Conservation (phyloP, 2,888 invertebrate genomes). For the Epinotia bilunana region DNA sequence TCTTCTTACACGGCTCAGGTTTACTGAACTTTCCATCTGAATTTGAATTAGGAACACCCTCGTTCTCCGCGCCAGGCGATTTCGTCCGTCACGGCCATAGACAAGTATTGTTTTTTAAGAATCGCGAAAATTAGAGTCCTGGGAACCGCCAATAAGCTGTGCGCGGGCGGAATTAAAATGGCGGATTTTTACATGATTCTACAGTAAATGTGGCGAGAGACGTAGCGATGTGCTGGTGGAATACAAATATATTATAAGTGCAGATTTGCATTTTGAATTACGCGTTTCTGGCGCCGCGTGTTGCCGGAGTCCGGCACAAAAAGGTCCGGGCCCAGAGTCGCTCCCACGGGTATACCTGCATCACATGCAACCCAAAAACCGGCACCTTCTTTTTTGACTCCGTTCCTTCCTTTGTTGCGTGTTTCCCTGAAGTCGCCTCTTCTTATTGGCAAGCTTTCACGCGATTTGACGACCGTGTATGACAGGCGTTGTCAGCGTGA, state of each 20-base stretch:
- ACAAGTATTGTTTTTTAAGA: slow-evolving; percentile 60
- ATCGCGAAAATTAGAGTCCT: slow-evolving; percentile 81
- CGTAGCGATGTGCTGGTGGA: slow-evolving; percentile 71
- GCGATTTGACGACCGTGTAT: slow-evolving; percentile 21
- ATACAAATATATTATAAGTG: slow-evolving; percentile 81
- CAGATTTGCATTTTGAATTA: slow-evolving; percentile 84
- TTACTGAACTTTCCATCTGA: slow-evolving; percentile 42
- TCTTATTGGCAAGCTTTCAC: slow-evolving; percentile 23
- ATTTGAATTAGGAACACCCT: slow-evolving; percentile 43
- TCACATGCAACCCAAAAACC: slow-evolving; percentile 37
- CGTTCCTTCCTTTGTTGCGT: slow-evolving; percentile 13
- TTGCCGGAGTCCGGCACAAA: slow-evolving; percentile 29
- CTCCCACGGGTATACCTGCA: slow-evolving; percentile 42
- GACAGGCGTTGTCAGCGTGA: slow-evolving; percentile 23
- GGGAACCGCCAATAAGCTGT: slow-evolving; percentile 80
- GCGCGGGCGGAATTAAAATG: slow-evolving; percentile 80
- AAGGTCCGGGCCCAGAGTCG: slow-evolving; percentile 16
- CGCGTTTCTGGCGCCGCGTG: slow-evolving; percentile 64
- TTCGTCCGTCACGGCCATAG: slow-evolving; percentile 41
- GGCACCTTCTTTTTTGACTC: slow-evolving; percentile 37
- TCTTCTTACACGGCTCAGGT: slow-evolving; percentile 43
- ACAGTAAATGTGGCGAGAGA: slow-evolving; percentile 79
- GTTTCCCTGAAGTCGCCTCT: slow-evolving; percentile 26
- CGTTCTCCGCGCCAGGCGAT: slow-evolving; percentile 29
- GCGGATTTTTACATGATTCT: slow-evolving; percentile 81